Percentiles rank a stretch among this genome's conserved stretches.
These are phyloP conservation scores for Ailuropoda melanoleuca DNA, from an alignment of 2,113 vertebrate species.

Conservation along the genomic window DNA sequence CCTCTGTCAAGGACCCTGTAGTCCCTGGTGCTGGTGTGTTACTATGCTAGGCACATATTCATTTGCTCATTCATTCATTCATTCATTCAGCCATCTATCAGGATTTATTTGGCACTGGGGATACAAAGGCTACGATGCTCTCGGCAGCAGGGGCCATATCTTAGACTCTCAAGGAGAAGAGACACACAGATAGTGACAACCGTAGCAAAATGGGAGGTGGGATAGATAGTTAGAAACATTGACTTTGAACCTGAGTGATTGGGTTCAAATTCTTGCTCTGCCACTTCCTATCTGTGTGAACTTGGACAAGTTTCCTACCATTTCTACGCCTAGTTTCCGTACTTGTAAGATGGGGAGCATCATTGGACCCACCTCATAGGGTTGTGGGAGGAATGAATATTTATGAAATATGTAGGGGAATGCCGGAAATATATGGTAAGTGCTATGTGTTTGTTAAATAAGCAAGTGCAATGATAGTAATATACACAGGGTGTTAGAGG, in stretches of 20 bases:
- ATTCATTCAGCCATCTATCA: neutral
- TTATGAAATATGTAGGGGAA: neutral
- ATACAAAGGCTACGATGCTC: neutral
- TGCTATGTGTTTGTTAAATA: neutral
- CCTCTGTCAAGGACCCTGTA: neutral
- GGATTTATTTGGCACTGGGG: neutral
- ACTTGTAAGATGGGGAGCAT: neutral
- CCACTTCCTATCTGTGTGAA: neutral
- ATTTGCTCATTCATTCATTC: neutral
- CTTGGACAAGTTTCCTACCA: neutral
- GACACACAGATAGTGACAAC: neutral
- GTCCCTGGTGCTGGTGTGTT: neutral
- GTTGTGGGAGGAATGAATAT: neutral
- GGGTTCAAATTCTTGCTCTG: neutral
- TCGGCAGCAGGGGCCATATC: neutral
- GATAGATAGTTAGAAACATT: neutral
- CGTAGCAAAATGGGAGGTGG: neutral
- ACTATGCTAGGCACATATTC: neutral
- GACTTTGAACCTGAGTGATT: neutral
- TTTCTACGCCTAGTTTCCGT: neutral
- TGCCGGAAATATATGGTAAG: neutral
- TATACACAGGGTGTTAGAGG: neutral
- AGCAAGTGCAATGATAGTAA: neutral
- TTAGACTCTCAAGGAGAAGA: neutral
- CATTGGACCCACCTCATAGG: neutral